phyloP scores from a whole-genome alignment of 2,888 invertebrate species.

The Portevinia maculata region DNA sequence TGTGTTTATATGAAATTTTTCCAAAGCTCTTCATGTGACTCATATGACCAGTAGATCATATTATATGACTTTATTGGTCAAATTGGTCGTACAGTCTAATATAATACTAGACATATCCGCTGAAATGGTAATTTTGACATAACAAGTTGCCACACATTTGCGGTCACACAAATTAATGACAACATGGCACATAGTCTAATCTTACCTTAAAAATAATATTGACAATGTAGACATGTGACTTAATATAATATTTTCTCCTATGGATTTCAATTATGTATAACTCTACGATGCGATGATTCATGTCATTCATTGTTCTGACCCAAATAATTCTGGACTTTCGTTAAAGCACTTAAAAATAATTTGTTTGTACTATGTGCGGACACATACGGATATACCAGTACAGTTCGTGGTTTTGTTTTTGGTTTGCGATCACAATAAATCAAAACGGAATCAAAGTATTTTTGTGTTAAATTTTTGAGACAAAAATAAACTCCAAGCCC shows the following conservation, averaged over 20 bases:
- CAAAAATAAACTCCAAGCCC: not conserved
- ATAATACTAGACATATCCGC: no score
- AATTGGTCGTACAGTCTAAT: no score
- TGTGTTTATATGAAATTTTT: no score
- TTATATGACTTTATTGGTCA: no score
- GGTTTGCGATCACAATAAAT: not conserved
- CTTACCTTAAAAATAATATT: no score
- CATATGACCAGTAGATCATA: no score
- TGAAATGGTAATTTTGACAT: no score
- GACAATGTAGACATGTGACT: not conserved
- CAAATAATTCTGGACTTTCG: slow-evolving; percentile 3
- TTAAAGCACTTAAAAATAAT: slow-evolving; percentile 24
- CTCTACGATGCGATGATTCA: not conserved
- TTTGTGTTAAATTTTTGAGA: not conserved
- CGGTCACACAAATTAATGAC: no score
- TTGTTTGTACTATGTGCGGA: slow-evolving; percentile 10
- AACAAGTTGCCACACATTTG: no score
- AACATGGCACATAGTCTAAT: no score
- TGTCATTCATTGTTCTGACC: slow-evolving; percentile 30
- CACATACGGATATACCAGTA: not conserved
- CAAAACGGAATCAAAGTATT: not conserved
- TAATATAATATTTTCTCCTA: slow-evolving; percentile 1
- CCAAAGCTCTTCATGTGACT: no score
- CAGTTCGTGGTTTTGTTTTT: not conserved
- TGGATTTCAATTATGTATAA: not conserved